Base-by-base conservation (phyloP, 2,888 invertebrate genomes). In the Nycteola revayana region DNA sequence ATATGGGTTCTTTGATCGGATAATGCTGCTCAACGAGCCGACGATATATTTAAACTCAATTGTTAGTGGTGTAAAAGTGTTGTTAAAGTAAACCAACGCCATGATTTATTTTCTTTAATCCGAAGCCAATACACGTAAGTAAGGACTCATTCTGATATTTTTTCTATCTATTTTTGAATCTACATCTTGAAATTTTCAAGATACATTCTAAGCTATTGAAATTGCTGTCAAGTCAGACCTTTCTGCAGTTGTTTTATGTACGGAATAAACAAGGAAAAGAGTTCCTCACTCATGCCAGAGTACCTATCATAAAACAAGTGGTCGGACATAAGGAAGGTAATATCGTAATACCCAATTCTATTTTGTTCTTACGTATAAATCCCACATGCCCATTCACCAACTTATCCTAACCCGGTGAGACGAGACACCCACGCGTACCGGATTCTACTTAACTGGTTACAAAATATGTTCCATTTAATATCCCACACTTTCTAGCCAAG, bases 381-480 rank as follows among this genome's bases (percentile, higher is more conserved):
- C 48, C 50, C 44, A 25, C 35, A 20, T 41, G 30, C 41, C 43
- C 46, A 45, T 58, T 52, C 40, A 43, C 49, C 27, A 33, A 47
- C 39, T 59, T 61, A 56, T 59, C 64, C 57, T 56, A 48, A 56
- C 56, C 55, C 57, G 60, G 57, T 62, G 62, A 53, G 42, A 66
- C 73, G 65, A 76, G 66, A 42, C 70, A 51, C 76, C 77, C 66
- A 80, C 81, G 62, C 65, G 32, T 36, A 63, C 68, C 51, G 65
- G 67, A 76, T 78, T 77, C 74, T 67, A 69, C 59, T 60, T 56
- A 65, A 71, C 72, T 63, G 68, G 69, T 72, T 69, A 61, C 58
- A 53, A 57, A 47, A 52, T 49, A 48, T 46, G 49, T 51, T 51
- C 50, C 42, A 50, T 49, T 49, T 45, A 42, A 44, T 49, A 54